Percentiles rank a stretch among this genome's conserved stretches.
phyloP scores from a whole-genome alignment of 2,888 invertebrate genomes.

The Empis livida region DNA sequence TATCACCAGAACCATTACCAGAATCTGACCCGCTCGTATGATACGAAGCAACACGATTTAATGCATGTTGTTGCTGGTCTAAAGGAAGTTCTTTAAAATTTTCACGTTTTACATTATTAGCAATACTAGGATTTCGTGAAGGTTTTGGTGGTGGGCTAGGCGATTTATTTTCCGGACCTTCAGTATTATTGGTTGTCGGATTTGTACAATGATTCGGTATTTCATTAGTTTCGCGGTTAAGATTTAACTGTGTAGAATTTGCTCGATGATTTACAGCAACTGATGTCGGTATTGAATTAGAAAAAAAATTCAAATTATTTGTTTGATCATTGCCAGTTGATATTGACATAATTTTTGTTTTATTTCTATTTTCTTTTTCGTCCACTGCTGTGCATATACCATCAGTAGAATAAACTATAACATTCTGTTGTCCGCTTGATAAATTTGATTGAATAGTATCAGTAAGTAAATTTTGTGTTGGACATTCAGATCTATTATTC shows the following conservation, averaged over 20 bases:
- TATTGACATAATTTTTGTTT: constrained; percentile 13
- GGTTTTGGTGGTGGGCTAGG: constrained; percentile 48
- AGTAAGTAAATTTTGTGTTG: constrained; percentile 8
- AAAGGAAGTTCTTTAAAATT: constrained; percentile 22
- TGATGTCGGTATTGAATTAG: constrained; percentile 43
- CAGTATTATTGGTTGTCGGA: constrained; percentile 39
- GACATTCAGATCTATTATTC: constrained; percentile 7
- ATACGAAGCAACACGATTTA: constrained; percentile 46
- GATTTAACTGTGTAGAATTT: constrained; percentile 40
- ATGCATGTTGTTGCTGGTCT: constrained; percentile 32
- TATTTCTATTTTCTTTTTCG: too few relatives aligned
- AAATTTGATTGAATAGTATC: constrained; percentile 22
- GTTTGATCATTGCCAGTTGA: constrained; percentile 29
- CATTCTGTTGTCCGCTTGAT: constrained; percentile 9
- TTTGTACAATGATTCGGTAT: constrained; percentile 45
- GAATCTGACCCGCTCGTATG: constrained; percentile 80
- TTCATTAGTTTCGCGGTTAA: constrained; percentile 49
- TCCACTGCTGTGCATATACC: constrained; percentile 43
- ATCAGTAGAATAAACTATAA: constrained; percentile 25
- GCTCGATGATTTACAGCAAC: constrained; percentile 36
- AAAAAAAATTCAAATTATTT: constrained; percentile 38
- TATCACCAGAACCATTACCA: constrained; percentile 79
- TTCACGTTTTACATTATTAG: constrained; percentile 16
- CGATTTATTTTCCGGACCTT: constrained; percentile 41
- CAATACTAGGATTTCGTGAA: constrained; percentile 45